Percentiles rank a stretch among this genome's conserved stretches.
phyloP scores from a whole-genome alignment of 2,113 vertebrate genomes.

The Propithecus coquereli region DNA sequence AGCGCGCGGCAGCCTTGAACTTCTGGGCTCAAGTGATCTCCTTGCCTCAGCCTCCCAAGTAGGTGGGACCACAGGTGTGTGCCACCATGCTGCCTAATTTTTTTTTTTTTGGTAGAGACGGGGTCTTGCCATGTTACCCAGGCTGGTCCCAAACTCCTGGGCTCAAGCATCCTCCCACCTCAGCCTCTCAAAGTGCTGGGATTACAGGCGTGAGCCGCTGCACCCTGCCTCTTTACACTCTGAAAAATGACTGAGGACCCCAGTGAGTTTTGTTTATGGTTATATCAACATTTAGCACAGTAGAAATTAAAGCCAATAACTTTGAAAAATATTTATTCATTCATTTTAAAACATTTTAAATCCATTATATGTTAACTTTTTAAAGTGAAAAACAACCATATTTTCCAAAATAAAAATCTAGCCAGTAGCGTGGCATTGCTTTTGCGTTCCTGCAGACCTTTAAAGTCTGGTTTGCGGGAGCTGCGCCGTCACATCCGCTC shows the following conservation, averaged over 20 bases:
- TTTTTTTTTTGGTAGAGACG: no score
- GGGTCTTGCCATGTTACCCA: no score
- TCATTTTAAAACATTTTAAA: not conserved
- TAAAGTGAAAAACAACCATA: not conserved
- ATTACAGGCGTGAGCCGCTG: no score
- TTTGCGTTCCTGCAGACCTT: not conserved
- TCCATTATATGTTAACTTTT: not conserved
- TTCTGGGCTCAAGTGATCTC: no score
- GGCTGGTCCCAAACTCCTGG: no score
- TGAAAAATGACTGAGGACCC: not conserved
- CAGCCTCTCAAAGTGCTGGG: no score
- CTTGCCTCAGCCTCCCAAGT: no score
- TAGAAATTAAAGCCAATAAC: not conserved
- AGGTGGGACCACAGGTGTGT: no score
- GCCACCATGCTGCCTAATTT: no score
- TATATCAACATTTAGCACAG: not conserved
- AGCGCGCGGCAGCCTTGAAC: no score
- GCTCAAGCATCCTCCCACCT: no score
- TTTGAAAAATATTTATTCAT: not conserved
- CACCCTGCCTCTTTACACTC: not conserved
- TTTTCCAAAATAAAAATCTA: not conserved
- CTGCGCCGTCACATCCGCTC: fast-evolving
- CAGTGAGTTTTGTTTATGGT: not conserved
- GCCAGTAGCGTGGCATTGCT: not conserved
- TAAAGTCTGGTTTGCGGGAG: not conserved